Evolutionary conservation across 2,888 invertebrate species (phyloP), one percentile per base, ranked within the genome.

Genomic region (Agrilus cyanescens): DNA sequence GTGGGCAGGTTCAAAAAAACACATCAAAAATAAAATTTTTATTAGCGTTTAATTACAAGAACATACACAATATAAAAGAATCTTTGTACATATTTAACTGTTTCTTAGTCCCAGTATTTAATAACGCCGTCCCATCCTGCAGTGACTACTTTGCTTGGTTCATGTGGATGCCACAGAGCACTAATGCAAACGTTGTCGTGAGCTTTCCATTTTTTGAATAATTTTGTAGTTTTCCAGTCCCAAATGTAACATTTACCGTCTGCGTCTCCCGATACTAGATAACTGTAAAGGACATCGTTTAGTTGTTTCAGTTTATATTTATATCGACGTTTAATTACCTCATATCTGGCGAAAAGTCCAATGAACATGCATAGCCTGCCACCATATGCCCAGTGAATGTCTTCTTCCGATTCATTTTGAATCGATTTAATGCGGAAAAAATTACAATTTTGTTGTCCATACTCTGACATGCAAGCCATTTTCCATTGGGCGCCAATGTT

Each of bases 201-300:
- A 0, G 98, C 98, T 67, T 97, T 96, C 90, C 98, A 97, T 63
- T 95, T 96, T 66, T 90, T 94, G 68, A 90, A 94, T 48, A 98
- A 72, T 69, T 96, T 95, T 49, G 97, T 97, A 0, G 96, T 94
- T 65, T 97, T 97, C 97, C 97, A 99, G 63, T 98, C 97, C 98
- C 98, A 99, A 35, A 98, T 82, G 67, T 93, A 97, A 57, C 94
- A 84, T 68, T 96, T 96, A 8, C 98, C 98, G 70, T 98, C 98
- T 0, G 97, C 97, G 67, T 99, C 98, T 1, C 98, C 98, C 0
- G 95, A 96, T 40, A 94, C 85, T 32, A 99, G 71, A 64, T 97
- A 97, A 58, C 95, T 94, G 69, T 13, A 75, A 75, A 31, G 29
- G 13, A 45, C 15, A 33, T n/a, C 5, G 12, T 13, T 12, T 30